phyloP scores from a whole-genome alignment of 1,140 invertebrate species.

The Panulirus ornatus region DNA sequence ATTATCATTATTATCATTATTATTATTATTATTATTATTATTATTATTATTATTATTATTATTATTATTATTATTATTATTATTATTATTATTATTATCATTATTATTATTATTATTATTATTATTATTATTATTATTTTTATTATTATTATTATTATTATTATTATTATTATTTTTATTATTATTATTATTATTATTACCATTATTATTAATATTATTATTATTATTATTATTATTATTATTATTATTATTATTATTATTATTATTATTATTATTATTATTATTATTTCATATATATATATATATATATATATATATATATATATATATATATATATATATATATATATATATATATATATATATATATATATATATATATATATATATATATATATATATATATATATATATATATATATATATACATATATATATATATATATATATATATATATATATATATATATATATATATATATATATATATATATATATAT shows the following conservation, averaged over 20 bases:
- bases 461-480: no score
- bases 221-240: background rate
- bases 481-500: no score
- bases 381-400: background rate
- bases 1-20: no score
- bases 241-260: background rate
- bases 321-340: background rate
- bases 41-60: no score
- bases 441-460: no score
- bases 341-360: background rate
- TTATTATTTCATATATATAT: conserved; percentile 2
- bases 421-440: background rate
- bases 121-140: no score
- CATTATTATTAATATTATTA: background rate
- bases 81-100: no score
- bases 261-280: conserved; percentile 35
- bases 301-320: background rate
- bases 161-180: background rate
- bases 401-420: background rate
- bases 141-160: background rate
- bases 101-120: no score
- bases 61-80: no score
- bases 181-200: background rate
- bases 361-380: background rate
- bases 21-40: no score